These are phyloP conservation scores for Tachina lurida DNA, from an alignment of 2,888 invertebrate genomes.

Conservation along the genomic window DNA sequence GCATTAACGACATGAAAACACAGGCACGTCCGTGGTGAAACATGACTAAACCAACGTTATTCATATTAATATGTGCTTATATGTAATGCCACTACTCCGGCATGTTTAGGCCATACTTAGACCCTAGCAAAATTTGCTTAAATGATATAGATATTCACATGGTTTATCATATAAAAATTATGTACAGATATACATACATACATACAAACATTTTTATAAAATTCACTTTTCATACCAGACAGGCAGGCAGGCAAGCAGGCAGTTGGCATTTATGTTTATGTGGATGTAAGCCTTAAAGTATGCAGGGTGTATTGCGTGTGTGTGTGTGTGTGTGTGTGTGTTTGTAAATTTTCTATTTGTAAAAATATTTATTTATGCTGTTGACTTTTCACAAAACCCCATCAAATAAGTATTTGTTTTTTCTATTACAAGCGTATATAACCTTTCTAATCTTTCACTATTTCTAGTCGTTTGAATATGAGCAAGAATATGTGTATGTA, in stretches of 20 bases:
- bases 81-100: conserved; percentile 15
- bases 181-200: neutral
- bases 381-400: conserved; percentile 57
- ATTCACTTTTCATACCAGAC: neutral
- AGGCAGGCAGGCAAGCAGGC: neutral
- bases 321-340: neutral
- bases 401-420: conserved; percentile 61
- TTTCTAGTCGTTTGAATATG: conserved; percentile 34
- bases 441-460: conserved; percentile 61
- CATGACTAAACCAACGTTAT: conserved; percentile 60
- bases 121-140: neutral
- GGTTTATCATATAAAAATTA: conserved; percentile 53
- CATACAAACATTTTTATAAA: conserved; percentile 9
- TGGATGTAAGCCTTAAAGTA: conserved; percentile 5
- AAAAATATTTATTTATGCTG: conserved; percentile 62
- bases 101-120: neutral
- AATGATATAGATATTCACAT: conserved; percentile 21
- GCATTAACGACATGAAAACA: conserved; percentile 44
- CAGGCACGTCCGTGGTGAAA: conserved; percentile 62
- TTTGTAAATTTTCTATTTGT: conserved; percentile 1
- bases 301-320: neutral
- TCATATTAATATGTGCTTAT: conserved; percentile 49
- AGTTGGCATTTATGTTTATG: neutral
- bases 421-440: conserved; percentile 52
- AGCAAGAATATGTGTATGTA: neutral